Evolutionary conservation across 2,113 vertebrate species (phyloP).

Genomic region (Garra rufa): DNA sequence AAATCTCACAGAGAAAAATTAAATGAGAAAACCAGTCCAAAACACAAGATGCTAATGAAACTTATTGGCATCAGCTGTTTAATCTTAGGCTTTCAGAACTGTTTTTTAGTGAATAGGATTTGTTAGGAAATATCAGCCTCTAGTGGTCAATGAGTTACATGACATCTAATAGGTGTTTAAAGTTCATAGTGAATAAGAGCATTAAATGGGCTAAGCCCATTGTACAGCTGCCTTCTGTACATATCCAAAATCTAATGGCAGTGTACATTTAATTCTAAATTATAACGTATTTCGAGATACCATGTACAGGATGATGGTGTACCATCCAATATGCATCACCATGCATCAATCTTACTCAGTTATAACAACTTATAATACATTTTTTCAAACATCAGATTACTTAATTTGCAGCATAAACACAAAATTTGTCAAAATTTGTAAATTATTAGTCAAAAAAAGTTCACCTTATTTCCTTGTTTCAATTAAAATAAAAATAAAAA

Average conservation of each 20-base stretch:
- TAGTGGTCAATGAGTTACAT: slow-evolving; percentile 5
- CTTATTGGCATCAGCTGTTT: background rate
- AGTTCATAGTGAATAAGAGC: background rate
- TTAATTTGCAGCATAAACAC: too few relatives aligned
- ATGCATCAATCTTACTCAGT: too few relatives aligned
- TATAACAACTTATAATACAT: too few relatives aligned
- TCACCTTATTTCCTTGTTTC: too few relatives aligned
- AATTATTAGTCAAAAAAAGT: too few relatives aligned
- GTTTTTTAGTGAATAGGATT: background rate
- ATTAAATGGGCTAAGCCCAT: background rate
- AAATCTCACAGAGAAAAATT: too few relatives aligned
- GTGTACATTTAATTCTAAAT: background rate
- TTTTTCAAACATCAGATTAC: too few relatives aligned
- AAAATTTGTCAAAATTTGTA: too few relatives aligned
- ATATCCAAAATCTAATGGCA: background rate
- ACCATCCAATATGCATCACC: background rate
- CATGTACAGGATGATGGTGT: background rate
- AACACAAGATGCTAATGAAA: too few relatives aligned
- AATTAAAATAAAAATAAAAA: too few relatives aligned
- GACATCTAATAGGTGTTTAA: background rate
- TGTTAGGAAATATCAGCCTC: slow-evolving; percentile 20
- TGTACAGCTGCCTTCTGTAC: background rate
- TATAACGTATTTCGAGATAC: background rate
- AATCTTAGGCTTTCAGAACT: background rate
- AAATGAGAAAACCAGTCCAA: too few relatives aligned